Base-by-base conservation (phyloP, 2,113 vertebrate species). In the Ceyx margarethae region DNA sequence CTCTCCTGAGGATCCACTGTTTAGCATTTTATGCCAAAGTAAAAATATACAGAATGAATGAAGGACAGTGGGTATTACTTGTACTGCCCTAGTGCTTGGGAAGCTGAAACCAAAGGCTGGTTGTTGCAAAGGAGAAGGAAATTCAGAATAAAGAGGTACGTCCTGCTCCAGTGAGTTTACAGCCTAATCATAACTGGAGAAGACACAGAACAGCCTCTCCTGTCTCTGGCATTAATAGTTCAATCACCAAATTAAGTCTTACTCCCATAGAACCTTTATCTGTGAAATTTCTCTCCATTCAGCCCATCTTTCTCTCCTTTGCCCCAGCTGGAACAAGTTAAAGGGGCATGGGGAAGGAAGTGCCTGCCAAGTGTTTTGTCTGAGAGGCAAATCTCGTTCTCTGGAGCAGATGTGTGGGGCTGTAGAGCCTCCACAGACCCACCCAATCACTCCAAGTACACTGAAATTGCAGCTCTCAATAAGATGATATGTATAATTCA, bases 101-200 rank as follows among this genome's bases (percentile, higher is more conserved):
- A 79, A 72, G 25, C 62, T 51, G 50, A 53, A 37, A 50, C 62
- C 37, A 48, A 4, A 12, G 58, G 42, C 50, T 84, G 74, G 11
- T 50, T 79, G 29, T 73, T 87, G 45, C 42, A 46, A 42, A 73
- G 46, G 50, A 66, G 17, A 65, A 23, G 40, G 46, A 77, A 94
- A 80, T 31, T 40, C 57, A 48, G 60, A 62, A 87, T 83, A 35
- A 85, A 75, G 67, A 89, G 54, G 37, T 92, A 74, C 26, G 28
- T 62, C 42, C 58, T 4, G 12, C 89, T 94, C 48, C 78, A 58
- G 42, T 87, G 91, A 94, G 40, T 96, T 96, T 92, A 83, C 81
- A 82, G 60, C 31, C 17, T 89, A 35, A 62, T 83, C 0, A 0
- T 87, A 87, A 81, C 0, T 0, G 54, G 42, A 81, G 20, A 90